Base-by-base conservation (phyloP, 2,888 invertebrate genomes). In the Lacanobia wlatinum region DNA sequence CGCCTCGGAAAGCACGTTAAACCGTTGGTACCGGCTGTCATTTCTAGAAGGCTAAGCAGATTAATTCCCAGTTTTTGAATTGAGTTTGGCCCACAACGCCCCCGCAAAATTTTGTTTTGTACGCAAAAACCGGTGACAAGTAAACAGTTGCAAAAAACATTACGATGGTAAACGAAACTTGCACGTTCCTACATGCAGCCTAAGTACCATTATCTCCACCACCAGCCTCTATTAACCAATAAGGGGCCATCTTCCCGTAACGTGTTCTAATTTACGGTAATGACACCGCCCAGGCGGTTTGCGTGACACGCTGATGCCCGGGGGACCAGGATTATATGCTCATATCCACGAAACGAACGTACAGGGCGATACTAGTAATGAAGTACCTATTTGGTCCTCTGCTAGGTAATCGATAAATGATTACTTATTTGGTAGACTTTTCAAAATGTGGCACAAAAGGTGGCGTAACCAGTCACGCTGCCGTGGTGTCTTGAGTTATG, bases 251-350 rank as follows among this genome's bases (percentile, higher is more conserved):
- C 73, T 52, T 58, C 28, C 28, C 23, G 14, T 69, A 69, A 63
- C 50, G 60, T 76, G 65, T n/a, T n/a, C 62, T 73, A 63, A 80
- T 82, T 77, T 77, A 61, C 68, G 59, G 73, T 69, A 80, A 73
- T 80, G 66, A 59, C 55, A 28, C 1, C 14, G 34, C 56, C 59
- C 50, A 50, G 23, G 61, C 48, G n/a, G 61, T 23, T 80, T 53
- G 82, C 80, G 80, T 80, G 80, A 73, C 79, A 50, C 58, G 12
- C n/a, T 21, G 28, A 43, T 28, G 43, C 80, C 78, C 78, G 28
- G 2, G 80, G 78, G 80, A 73, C 75, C 16, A 1, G 70, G 67
- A 64, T 81, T 72, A 73, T 66, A 60, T 50, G 55, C 66, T 67
- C 77, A 65, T 70, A 66, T 28, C 40, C 64, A 61, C 59, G 61